phyloP scores from a whole-genome alignment of 1,140 invertebrate species.

The Hirudo medicinalis region DNA sequence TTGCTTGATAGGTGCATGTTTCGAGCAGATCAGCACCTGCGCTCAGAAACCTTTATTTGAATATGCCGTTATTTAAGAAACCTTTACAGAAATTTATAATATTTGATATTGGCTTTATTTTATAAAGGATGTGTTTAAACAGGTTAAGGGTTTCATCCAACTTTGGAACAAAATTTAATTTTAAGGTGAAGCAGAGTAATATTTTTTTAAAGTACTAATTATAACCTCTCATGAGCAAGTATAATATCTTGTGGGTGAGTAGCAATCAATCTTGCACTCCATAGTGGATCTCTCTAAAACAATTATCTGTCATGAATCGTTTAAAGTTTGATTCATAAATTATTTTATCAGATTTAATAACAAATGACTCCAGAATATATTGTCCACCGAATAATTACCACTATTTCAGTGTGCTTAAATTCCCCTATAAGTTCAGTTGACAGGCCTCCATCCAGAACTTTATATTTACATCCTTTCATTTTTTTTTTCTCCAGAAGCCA shows the following conservation, averaged over 20 bases:
- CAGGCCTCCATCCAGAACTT: conserved; percentile 1
- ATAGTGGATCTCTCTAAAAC: conserved; percentile 13
- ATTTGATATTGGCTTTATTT: background rate
- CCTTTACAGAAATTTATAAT: background rate
- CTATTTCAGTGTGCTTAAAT: conserved; percentile 8
- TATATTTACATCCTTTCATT: background rate
- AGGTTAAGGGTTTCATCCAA: background rate
- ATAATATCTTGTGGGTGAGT: conserved; percentile 13
- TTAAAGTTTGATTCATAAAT: background rate
- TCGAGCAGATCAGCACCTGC: conserved; percentile 70
- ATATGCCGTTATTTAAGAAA: background rate
- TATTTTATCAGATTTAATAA: too few relatives aligned
- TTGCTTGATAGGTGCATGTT: conserved; percentile 78
- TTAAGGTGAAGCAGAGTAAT: too few relatives aligned
- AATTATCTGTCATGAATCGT: background rate
- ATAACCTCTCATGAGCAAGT: conserved; percentile 4
- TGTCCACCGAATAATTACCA: background rate
- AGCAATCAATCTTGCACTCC: conserved; percentile 13
- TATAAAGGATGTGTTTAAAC: background rate
- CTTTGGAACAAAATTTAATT: too few relatives aligned
- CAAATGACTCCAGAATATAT: background rate
- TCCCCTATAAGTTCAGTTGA: background rate
- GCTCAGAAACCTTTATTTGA: conserved; percentile 36
- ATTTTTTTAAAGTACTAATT: background rate
- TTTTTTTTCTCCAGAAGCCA: too few relatives aligned